Conservation (phyloP, 2,113 vertebrate genomes). For the human (Homo sapiens) region DNA sequence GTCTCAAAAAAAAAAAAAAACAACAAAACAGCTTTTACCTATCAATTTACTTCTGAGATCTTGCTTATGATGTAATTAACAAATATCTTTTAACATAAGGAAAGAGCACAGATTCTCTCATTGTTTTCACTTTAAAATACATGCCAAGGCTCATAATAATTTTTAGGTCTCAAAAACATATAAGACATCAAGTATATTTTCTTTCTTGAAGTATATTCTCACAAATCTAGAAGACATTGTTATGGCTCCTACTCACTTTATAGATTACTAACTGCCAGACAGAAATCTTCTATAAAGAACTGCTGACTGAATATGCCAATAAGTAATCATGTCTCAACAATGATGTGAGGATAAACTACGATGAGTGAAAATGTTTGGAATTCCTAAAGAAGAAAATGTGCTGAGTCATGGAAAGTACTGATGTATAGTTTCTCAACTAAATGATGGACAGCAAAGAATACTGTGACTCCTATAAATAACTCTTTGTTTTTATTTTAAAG, state of each 20-base stretch:
- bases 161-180: background rate
- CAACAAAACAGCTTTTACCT: background rate
- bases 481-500: slow-evolving; percentile 29
- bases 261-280: background rate
- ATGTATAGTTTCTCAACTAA: background rate
- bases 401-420: background rate
- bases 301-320: background rate
- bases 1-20: too few species aligned
- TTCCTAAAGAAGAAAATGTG: slow-evolving; percentile 18
- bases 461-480: background rate
- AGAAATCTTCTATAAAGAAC: background rate
- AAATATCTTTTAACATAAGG: background rate
- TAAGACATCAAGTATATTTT: background rate
- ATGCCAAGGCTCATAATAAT: background rate
- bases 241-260: background rate
- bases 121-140: background rate
- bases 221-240: background rate
- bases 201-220: background rate
- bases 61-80: background rate
- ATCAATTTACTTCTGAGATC: background rate
- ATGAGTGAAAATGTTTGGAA: slow-evolving; percentile 7
- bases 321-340: background rate
- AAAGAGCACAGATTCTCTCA: background rate
- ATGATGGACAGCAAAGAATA: background rate
- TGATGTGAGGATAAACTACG: background rate